These are phyloP conservation scores for Lasioglossum vierecki DNA, from an alignment of 2,888 invertebrate genomes.

Conservation along the genomic window DNA sequence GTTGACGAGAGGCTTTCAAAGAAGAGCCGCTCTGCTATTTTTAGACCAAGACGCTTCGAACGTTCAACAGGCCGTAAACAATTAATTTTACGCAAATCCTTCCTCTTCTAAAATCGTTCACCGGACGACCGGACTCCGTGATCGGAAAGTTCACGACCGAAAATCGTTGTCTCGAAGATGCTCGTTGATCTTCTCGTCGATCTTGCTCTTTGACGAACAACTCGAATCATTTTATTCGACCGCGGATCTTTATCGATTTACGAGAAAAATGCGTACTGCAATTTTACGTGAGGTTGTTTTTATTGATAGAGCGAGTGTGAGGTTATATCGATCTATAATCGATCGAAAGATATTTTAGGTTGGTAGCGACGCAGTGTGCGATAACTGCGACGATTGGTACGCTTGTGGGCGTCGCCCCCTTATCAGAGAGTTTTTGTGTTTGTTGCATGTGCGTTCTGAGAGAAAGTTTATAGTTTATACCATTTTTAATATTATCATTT, in stretches of 20 bases:
- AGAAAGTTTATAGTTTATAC: too few relatives aligned
- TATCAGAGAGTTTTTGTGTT: too few relatives aligned
- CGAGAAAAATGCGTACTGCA: not conserved
- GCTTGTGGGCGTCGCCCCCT: too few relatives aligned
- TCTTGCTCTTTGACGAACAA: not conserved
- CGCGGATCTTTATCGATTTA: too few relatives aligned
- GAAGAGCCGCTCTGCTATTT: not conserved
- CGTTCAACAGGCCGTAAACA: not conserved
- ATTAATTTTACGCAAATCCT: slow-evolving; percentile 23
- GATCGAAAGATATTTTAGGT: too few relatives aligned
- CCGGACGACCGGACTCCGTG: not conserved
- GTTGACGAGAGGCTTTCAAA: not conserved
- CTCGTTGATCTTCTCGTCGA: not conserved
- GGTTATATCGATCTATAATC: too few relatives aligned
- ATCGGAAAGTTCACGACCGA: not conserved
- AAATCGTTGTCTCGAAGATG: not conserved
- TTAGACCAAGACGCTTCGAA: not conserved
- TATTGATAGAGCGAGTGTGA: too few relatives aligned
- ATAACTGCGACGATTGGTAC: too few relatives aligned
- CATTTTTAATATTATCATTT: too few relatives aligned
- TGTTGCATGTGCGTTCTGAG: too few relatives aligned
- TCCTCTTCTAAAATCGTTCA: slow-evolving; percentile 15
- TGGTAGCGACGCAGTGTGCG: too few relatives aligned
- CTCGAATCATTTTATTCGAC: too few relatives aligned
- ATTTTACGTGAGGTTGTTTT: not conserved